phyloP scores from a whole-genome alignment of 1,140 invertebrate species.

The Trichogramma pretiosum region DNA sequence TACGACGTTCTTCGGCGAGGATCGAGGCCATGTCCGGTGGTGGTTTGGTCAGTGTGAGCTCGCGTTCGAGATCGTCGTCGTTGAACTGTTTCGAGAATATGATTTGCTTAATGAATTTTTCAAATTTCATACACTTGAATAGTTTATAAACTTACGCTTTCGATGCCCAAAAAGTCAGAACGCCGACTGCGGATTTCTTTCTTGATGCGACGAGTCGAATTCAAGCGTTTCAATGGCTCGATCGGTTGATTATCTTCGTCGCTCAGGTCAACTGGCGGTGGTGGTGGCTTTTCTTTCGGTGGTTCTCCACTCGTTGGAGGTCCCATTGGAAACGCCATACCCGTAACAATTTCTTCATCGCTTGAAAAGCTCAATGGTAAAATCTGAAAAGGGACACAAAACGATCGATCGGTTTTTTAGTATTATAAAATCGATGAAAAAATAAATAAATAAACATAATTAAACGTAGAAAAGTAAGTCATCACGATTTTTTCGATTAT shows the following conservation, averaged over 20 bases:
- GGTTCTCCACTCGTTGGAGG: constrained; percentile 60
- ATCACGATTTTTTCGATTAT: too few species aligned
- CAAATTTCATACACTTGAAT: background rate
- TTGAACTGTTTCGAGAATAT: constrained; percentile 43
- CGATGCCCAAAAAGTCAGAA: constrained; percentile 77
- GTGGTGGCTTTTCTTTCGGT: constrained; percentile 77
- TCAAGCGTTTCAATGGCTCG: constrained; percentile 59
- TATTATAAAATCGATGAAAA: too few species aligned
- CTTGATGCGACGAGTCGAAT: constrained; percentile 76
- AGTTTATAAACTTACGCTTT: constrained; percentile 44
- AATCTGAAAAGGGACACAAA: constrained; percentile 35
- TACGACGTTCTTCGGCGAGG: constrained; percentile 67
- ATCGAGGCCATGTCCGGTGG: constrained; percentile 72
- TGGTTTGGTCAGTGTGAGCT: constrained; percentile 61
- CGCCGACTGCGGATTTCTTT: constrained; percentile 75
- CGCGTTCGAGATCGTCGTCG: constrained; percentile 59
- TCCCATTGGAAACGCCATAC: constrained; percentile 39
- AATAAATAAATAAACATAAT: too few species aligned
- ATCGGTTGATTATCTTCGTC: constrained; percentile 42
- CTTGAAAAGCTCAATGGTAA: constrained; percentile 35
- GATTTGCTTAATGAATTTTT: background rate
- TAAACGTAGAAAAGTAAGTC: too few species aligned
- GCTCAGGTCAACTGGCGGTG: constrained; percentile 60
- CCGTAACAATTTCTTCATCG: constrained; percentile 38
- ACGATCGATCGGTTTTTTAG: too few species aligned